Evolutionary conservation across 2,113 vertebrate genomes (phyloP).

Genomic region (Dicrurus megarhynchus): DNA sequence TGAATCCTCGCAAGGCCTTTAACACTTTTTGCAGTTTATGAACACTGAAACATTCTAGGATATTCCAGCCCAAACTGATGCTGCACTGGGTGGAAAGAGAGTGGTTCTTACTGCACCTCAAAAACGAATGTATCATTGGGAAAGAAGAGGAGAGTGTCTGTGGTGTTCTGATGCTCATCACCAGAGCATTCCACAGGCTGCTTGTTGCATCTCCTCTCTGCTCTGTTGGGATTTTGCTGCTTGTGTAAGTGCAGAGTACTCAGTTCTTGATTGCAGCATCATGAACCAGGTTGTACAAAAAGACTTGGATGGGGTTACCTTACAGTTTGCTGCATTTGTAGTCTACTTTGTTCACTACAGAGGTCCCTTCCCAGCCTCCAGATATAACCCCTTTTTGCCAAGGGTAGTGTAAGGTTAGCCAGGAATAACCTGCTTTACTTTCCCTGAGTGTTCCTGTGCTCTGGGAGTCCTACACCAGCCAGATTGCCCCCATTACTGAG

Average conservation of each 20-base stretch:
- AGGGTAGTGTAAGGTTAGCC: neutral
- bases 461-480: neutral
- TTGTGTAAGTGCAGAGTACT: neutral
- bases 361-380: neutral
- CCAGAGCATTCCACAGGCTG: neutral
- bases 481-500: neutral
- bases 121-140: neutral
- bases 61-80: neutral
- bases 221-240: neutral
- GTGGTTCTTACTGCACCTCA: neutral
- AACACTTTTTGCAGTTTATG: neutral
- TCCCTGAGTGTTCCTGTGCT: neutral
- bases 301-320: neutral
- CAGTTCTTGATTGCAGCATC: neutral
- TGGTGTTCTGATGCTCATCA: neutral
- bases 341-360: rapidly evolving
- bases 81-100: neutral
- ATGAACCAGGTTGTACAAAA: neutral
- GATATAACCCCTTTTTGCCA: neutral
- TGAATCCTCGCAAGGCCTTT: neutral
- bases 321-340: neutral
- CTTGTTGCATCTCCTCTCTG: neutral
- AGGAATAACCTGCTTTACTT: neutral
- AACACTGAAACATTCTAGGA: neutral
- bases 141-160: neutral